Conservation (phyloP, 1,140 invertebrate genomes). For the Choristoneura fumiferana region DNA sequence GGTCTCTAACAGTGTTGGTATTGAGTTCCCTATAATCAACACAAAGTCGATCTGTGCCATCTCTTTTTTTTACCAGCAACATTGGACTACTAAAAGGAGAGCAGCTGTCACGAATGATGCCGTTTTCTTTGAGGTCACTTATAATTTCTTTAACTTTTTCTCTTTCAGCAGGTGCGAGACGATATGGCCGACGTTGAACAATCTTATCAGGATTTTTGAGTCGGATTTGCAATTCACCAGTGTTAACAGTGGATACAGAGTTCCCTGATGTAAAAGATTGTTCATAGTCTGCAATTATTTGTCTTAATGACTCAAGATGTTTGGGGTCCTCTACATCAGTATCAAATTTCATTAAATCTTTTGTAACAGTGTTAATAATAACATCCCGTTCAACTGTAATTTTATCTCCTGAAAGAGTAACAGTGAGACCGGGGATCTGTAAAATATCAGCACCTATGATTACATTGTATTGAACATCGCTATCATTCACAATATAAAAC, state of each 20-base stretch:
- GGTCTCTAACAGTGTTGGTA: no score
- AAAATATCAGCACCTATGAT: conserved; percentile 32
- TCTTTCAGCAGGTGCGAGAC: conserved; percentile 43
- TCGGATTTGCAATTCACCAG: conserved; percentile 29
- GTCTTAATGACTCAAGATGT: conserved; percentile 16
- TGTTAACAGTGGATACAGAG: conserved; percentile 22
- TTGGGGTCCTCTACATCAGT: conserved; percentile 7
- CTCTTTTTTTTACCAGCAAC: no score
- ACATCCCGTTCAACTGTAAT: conserved; percentile 15
- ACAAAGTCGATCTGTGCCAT: no score
- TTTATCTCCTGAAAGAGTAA: conserved; percentile 17
- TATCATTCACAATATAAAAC: conserved; percentile 23
- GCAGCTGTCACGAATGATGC: no score
- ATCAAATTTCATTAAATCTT: background rate
- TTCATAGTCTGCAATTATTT: conserved; percentile 18
- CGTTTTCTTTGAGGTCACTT: no score
- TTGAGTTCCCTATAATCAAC: no score
- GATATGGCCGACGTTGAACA: conserved; percentile 38
- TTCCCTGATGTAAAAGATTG: conserved; percentile 30
- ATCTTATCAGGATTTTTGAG: no score
- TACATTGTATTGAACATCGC: conserved; percentile 27
- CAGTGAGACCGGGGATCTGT: conserved; percentile 28
- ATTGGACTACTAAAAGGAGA: no score
- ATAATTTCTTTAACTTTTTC: no score
- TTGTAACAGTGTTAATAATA: background rate